phyloP scores from a whole-genome alignment of 2,888 invertebrate species.

The Ephialtes manifestator region DNA sequence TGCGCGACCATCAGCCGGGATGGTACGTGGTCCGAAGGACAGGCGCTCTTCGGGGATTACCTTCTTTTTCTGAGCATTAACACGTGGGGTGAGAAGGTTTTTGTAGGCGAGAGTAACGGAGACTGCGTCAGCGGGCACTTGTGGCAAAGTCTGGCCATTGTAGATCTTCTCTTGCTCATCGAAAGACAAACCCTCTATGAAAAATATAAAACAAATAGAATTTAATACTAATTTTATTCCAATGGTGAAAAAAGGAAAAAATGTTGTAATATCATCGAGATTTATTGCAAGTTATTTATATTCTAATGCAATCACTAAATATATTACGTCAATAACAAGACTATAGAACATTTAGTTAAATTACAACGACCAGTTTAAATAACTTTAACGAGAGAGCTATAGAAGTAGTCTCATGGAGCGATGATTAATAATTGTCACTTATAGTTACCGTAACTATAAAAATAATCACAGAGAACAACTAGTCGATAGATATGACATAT shows the following conservation, averaged over 20 bases:
- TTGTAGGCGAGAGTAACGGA: constrained; percentile 78
- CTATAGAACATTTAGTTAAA: background rate
- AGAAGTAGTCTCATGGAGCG: no score
- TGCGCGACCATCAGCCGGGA: constrained; percentile 84
- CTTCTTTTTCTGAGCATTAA: constrained; percentile 80
- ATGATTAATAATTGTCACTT: no score
- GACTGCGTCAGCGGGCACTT: constrained; percentile 77
- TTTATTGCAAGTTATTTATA: background rate
- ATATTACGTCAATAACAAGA: background rate
- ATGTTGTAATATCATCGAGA: background rate
- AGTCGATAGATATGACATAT: no score
- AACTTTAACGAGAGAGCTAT: background rate
- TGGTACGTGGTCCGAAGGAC: constrained; percentile 87
- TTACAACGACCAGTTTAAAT: background rate
- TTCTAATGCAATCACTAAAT: background rate
- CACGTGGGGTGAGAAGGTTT: constrained; percentile 78
- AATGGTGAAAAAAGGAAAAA: background rate
- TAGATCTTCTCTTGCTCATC: constrained; percentile 69
- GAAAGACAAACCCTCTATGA: constrained; percentile 57
- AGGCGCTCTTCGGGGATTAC: constrained; percentile 87
- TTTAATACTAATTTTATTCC: background rate
- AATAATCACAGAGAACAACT: no score
- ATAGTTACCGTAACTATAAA: no score
- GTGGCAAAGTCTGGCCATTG: constrained; percentile 46
- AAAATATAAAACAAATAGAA: background rate